These are phyloP conservation scores for Plecturocebus donacophilus DNA, from an alignment of 2,113 vertebrate genomes.

Conservation along the genomic window DNA sequence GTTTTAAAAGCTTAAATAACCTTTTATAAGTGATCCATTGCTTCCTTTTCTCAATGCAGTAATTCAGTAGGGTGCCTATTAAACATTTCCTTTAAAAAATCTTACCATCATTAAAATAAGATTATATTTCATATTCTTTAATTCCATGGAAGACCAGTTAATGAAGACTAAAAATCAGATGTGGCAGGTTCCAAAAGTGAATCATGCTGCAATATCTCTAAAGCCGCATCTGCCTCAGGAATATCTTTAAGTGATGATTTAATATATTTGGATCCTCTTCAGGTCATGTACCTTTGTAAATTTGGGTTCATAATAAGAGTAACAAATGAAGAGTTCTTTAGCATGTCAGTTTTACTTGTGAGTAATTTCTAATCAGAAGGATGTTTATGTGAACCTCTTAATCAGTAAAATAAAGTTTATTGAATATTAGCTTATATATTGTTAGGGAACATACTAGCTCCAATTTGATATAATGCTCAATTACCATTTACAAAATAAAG, in stretches of 20 bases:
- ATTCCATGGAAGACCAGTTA: not conserved
- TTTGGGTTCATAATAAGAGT: not conserved
- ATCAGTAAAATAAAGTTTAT: not conserved
- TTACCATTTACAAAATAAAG: not conserved
- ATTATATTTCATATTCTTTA: not conserved
- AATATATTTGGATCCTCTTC: not conserved
- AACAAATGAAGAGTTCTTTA: not conserved
- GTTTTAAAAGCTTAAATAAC: not conserved
- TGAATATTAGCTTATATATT: not conserved
- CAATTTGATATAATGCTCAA: not conserved
- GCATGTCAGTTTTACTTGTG: not conserved
- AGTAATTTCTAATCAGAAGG: not conserved
- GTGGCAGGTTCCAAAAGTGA: not conserved
- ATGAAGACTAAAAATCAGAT: not conserved
- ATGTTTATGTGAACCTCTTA: not conserved
- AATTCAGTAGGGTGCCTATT: not conserved
- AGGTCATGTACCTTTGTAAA: not conserved
- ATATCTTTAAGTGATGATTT: not conserved
- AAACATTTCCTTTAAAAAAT: not conserved
- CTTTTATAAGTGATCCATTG: not conserved
- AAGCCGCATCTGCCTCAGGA: not conserved
- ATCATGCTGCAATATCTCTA: not conserved
- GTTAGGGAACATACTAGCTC: not conserved
- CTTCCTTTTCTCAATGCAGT: not conserved
- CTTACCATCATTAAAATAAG: not conserved